phyloP scores from a whole-genome alignment of 2,797 vertebrate species.

The Pangasius djambal region DNA sequence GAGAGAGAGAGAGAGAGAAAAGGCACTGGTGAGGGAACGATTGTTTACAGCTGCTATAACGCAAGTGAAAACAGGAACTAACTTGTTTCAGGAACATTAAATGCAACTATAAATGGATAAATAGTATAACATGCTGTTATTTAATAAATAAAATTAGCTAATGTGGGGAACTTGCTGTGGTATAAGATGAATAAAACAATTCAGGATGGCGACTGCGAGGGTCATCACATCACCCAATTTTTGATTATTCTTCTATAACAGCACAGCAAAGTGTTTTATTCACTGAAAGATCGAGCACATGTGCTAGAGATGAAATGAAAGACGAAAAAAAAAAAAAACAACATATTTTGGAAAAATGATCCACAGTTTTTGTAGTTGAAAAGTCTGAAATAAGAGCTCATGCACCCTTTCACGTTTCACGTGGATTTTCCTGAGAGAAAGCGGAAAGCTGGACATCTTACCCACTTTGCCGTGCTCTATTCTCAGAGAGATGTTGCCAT shows the following conservation, averaged over 20 bases:
- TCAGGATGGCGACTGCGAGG: background rate
- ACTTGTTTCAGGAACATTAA: background rate
- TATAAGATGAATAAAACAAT: background rate
- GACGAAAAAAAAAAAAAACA: too few relatives aligned
- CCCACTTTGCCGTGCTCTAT: background rate
- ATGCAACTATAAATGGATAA: background rate
- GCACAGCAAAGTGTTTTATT: too few relatives aligned
- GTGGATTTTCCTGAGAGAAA: background rate
- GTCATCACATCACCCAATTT: background rate
- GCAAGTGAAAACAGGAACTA: background rate
- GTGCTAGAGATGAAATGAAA: too few relatives aligned
- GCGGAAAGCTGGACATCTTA: constrained; percentile 6
- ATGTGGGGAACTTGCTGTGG: background rate
- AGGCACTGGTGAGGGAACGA: too few relatives aligned
- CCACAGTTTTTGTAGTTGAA: too few relatives aligned
- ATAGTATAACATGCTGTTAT: background rate
- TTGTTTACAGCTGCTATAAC: too few relatives aligned
- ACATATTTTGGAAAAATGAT: too few relatives aligned
- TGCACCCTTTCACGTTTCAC: background rate
- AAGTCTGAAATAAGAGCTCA: too few relatives aligned
- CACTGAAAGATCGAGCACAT: too few relatives aligned
- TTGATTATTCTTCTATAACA: background rate
- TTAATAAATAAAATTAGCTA: background rate
- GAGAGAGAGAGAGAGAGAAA: too few relatives aligned
- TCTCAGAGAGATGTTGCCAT: constrained; percentile 67